These are phyloP conservation scores for Microplitis mediator DNA, from an alignment of 1,140 invertebrate species.

Conservation along the genomic window DNA sequence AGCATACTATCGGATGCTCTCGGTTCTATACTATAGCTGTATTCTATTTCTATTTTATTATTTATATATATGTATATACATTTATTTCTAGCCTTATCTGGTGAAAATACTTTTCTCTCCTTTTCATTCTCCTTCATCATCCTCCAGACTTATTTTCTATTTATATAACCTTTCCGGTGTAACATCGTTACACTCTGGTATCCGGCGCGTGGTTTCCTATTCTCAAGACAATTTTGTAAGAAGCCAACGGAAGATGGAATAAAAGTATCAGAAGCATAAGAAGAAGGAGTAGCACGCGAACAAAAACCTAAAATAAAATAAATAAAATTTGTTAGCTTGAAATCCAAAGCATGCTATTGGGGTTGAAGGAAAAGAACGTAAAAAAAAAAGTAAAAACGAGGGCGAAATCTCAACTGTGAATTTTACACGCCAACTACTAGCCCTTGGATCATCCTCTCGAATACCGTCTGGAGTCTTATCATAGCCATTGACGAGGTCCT, in stretches of 20 bases:
- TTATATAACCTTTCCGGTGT: neutral
- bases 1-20: constrained; percentile 19
- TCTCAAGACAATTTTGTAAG: constrained; percentile 8
- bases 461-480: constrained; percentile 16
- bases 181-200: constrained; percentile 3
- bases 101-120: neutral
- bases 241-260: neutral
- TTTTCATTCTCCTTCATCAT: neutral
- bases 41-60: neutral
- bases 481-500: constrained; percentile 1
- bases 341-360: neutral
- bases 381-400: neutral
- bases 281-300: neutral
- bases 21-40: constrained; percentile 30
- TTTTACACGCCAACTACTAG: constrained; percentile 7
- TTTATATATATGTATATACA: neutral
- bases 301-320: neutral
- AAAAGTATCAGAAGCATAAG: neutral
- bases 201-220: constrained; percentile 8
- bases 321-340: constrained; percentile 1
- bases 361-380: neutral
- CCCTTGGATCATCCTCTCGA: neutral
- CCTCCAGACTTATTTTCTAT: neutral
- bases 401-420: neutral
- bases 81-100: neutral